These are phyloP conservation scores for Danionella cerebrum DNA, from an alignment of 2,113 vertebrate species.

Conservation along the genomic window DNA sequence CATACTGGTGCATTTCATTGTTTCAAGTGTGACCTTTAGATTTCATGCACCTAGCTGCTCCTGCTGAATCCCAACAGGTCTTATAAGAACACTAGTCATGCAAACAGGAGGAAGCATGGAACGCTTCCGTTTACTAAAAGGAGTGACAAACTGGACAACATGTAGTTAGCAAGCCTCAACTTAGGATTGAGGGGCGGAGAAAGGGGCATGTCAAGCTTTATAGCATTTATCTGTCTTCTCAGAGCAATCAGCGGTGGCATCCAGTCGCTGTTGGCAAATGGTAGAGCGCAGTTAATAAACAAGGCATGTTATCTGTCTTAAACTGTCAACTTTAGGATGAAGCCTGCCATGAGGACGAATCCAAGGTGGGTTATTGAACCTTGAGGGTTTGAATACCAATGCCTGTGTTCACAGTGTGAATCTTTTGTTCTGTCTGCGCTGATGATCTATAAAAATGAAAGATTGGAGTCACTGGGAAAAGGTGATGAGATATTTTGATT, in stretches of 20 bases:
- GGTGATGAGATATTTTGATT: conserved; percentile 18
- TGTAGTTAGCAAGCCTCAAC: neutral
- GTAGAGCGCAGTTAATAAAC: conserved; percentile 38
- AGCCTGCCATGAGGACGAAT: conserved; percentile 9
- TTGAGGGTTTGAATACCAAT: neutral
- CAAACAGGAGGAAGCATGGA: neutral
- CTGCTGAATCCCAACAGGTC: neutral
- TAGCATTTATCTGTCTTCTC: conserved; percentile 35
- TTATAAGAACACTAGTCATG: neutral
- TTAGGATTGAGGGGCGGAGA: conserved; percentile 2
- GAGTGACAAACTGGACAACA: neutral
- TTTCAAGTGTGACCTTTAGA: conserved; percentile 13
- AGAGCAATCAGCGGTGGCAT: conserved; percentile 29
- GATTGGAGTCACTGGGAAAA: neutral
- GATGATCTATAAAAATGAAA: neutral
- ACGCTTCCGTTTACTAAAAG: neutral
- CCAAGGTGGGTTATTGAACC: conserved; percentile 2
- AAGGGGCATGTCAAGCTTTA: conserved; percentile 18
- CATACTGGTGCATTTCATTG: neutral
- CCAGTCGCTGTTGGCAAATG: conserved; percentile 24
- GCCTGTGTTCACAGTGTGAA: neutral
- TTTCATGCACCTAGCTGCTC: neutral
- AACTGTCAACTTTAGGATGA: conserved; percentile 15
- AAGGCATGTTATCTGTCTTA: conserved; percentile 32
- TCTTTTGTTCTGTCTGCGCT: neutral